Percentiles rank a stretch among this genome's conserved stretches.
Evolutionary conservation across 2,888 invertebrate species (phyloP).

Genomic region (Antheraea yamamai): DNA sequence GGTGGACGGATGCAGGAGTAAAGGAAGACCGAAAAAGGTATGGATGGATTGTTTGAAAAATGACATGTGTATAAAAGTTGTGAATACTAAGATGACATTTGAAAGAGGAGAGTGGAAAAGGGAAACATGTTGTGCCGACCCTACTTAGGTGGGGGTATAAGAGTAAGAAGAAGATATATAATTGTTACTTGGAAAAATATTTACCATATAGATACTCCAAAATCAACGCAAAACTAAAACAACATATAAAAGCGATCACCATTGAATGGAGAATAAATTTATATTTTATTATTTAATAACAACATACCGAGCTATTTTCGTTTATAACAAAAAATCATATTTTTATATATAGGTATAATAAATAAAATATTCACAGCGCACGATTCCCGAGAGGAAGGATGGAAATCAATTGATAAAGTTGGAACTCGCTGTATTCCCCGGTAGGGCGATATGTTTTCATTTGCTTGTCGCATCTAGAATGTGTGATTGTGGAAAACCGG

Average conservation of each 20-base stretch:
- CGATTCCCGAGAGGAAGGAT: slow-evolving; percentile 43
- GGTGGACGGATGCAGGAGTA: too few relatives aligned
- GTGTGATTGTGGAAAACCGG: slow-evolving; percentile 42
- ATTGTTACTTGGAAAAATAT: too few relatives aligned
- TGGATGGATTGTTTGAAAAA: too few relatives aligned
- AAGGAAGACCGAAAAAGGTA: too few relatives aligned
- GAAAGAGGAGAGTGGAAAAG: too few relatives aligned
- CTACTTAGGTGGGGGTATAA: too few relatives aligned
- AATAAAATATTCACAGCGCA: slow-evolving; percentile 43
- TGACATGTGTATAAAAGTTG: too few relatives aligned
- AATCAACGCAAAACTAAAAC: not conserved
- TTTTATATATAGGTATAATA: slow-evolving; percentile 39
- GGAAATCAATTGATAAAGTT: slow-evolving; percentile 69
- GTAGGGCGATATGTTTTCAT: slow-evolving; percentile 62
- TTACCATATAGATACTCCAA: not conserved
- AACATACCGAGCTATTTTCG: not conserved
- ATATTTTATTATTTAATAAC: not conserved
- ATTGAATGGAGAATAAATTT: not conserved
- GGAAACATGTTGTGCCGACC: too few relatives aligned
- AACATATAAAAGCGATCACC: not conserved
- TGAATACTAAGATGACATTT: too few relatives aligned
- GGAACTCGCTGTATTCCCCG: slow-evolving; percentile 48
- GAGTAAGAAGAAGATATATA: too few relatives aligned
- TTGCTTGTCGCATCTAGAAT: slow-evolving; percentile 55
- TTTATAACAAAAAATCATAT: not conserved